Percentiles rank a stretch among this genome's conserved stretches.
phyloP scores from a whole-genome alignment of 2,888 invertebrate genomes.

The Neoascia interrupta region DNA sequence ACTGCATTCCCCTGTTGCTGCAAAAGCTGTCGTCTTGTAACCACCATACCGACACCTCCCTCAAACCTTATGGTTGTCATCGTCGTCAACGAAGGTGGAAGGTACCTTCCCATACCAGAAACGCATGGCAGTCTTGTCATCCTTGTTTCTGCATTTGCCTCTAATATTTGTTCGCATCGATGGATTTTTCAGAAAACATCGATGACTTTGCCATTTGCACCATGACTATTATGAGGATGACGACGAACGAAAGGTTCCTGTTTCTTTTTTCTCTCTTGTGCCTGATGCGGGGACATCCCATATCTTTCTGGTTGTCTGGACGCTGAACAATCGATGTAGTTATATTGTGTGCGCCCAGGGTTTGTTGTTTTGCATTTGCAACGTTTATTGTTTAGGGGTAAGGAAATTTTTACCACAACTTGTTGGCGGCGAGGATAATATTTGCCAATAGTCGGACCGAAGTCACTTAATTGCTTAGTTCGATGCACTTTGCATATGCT shows the following conservation, averaged over 20 bases:
- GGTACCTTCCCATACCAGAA: background rate
- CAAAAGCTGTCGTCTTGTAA: constrained; percentile 24
- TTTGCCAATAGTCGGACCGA: constrained; percentile 54
- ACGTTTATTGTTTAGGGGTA: constrained; percentile 31
- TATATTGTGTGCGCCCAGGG: no score
- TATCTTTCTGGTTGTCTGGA: no score
- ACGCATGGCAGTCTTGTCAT: constrained; percentile 28
- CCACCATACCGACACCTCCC: background rate
- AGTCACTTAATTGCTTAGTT: constrained; percentile 68
- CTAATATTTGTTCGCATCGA: constrained; percentile 57
- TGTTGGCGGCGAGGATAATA: constrained; percentile 37
- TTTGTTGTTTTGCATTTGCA: constrained; percentile 9
- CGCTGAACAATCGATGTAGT: no score
- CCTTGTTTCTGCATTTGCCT: constrained; percentile 18
- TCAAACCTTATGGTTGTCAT: background rate
- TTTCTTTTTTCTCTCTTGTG: constrained; percentile 8
- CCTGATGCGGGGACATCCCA: constrained; percentile 6
- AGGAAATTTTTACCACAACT: constrained; percentile 51
- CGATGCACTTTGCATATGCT: constrained; percentile 68
- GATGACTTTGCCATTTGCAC: constrained; percentile 65
- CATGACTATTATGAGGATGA: constrained; percentile 25
- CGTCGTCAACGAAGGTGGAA: constrained; percentile 6
- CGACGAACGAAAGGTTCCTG: constrained; percentile 42
- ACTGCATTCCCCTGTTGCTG: constrained; percentile 59
- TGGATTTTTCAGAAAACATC: constrained; percentile 60